phyloP scores from a whole-genome alignment of 2,888 invertebrate genomes.

The Entomobrya multifasciata region DNA sequence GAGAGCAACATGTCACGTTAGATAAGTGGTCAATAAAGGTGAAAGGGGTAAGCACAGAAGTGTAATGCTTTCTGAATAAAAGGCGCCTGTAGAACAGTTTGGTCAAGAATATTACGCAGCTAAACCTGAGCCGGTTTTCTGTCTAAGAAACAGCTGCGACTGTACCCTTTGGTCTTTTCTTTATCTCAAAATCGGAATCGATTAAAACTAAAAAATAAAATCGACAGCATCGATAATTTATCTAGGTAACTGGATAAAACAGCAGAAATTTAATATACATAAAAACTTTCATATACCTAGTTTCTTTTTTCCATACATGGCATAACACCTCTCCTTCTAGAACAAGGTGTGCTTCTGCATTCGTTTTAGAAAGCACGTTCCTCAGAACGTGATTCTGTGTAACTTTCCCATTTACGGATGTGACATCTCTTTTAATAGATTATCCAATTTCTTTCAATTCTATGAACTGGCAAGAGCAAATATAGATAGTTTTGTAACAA shows the following conservation, averaged over 20 bases:
- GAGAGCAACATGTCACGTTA: not conserved
- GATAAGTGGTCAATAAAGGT: not conserved
- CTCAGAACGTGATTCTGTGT: slow-evolving; percentile 29
- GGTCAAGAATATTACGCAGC: no score
- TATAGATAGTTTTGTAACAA: no score
- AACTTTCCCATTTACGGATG: slow-evolving; percentile 30
- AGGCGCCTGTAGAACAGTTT: no score
- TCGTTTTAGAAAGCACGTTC: slow-evolving; percentile 11
- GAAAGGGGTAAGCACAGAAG: slow-evolving; percentile 18
- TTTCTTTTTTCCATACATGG: not conserved
- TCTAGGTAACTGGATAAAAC: not conserved
- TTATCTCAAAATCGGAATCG: no score
- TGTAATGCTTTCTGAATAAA: no score
- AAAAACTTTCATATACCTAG: no score
- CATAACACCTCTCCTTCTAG: no score
- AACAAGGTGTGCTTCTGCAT: not conserved
- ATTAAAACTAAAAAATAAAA: not conserved
- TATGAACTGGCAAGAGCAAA: no score
- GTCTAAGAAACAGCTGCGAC: no score
- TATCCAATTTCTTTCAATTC: not conserved
- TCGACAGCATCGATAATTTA: not conserved
- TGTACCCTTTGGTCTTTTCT: no score
- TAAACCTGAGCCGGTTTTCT: no score
- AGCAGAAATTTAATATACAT: not conserved
- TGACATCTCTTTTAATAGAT: slow-evolving; percentile 11